Evolutionary conservation across 2,113 vertebrate genomes (phyloP).

Genomic region (pig (Sus scrofa)): DNA sequence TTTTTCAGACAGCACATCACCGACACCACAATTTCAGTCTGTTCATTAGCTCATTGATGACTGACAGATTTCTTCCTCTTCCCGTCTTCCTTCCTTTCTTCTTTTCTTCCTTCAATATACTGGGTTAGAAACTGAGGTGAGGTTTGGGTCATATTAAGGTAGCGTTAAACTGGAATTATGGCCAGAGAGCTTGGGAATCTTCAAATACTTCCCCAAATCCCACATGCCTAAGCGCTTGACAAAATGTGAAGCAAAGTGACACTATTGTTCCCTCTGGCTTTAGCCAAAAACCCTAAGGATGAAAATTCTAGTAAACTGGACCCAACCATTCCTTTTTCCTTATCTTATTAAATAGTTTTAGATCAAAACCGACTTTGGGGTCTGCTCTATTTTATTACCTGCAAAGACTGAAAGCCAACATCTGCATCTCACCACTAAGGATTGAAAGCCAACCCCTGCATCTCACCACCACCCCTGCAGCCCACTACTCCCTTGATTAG

Average conservation of each 20-base stretch:
- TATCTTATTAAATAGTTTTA: conserved; percentile 55
- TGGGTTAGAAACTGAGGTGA: neutral
- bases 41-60: neutral
- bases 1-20: neutral
- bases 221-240: neutral
- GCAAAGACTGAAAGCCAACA: neutral
- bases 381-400: neutral
- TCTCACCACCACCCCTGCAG: too few species aligned
- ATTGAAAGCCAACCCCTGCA: neutral
- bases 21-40: neutral
- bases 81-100: neutral
- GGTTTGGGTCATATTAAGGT: neutral
- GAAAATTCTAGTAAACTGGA: neutral
- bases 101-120: neutral
- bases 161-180: neutral
- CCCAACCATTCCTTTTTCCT: conserved; percentile 6
- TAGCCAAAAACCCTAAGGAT: neutral
- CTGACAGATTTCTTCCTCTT: neutral
- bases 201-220: neutral
- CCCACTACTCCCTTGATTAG: rapidly evolving
- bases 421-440: neutral
- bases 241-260: conserved; percentile 14
- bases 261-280: neutral
- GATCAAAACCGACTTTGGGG: neutral
- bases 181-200: neutral